phyloP scores from a whole-genome alignment of 2,113 vertebrate species.

The Oreotrochilus melanogaster region DNA sequence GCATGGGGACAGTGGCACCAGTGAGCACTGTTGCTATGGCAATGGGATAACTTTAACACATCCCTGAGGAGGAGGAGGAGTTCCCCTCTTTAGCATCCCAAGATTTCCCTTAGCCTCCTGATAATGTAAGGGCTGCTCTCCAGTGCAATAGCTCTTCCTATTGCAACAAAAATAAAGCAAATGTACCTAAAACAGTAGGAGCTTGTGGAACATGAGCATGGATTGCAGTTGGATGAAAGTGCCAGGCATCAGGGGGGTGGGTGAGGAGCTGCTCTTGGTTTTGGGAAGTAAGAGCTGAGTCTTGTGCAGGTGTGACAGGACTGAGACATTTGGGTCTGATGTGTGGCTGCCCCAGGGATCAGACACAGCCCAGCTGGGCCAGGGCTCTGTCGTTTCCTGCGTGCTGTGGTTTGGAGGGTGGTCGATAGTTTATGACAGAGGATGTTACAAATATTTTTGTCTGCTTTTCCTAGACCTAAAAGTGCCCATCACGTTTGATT shows the following conservation, averaged over 20 bases:
- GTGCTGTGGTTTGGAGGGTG: neutral
- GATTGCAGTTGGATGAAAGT: neutral
- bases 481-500: neutral
- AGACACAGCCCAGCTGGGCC: rapidly evolving
- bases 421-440: neutral
- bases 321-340: neutral
- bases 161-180: neutral
- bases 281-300: neutral
- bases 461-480: neutral
- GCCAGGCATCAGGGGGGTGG: neutral
- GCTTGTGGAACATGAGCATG: neutral
- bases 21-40: neutral
- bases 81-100: neutral
- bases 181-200: rapidly evolving
- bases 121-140: neutral
- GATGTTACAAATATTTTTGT: neutral
- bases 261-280: neutral
- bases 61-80: neutral
- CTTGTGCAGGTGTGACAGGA: neutral
- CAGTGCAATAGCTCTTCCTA: neutral
- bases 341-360: rapidly evolving
- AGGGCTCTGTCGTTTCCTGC: neutral
- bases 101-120: neutral
- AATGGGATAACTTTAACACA: neutral
- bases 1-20: neutral